Evolutionary conservation across 2,888 invertebrate species (phyloP), one percentile per base, ranked within the genome.

Genomic region (Orchestes rusci): DNA sequence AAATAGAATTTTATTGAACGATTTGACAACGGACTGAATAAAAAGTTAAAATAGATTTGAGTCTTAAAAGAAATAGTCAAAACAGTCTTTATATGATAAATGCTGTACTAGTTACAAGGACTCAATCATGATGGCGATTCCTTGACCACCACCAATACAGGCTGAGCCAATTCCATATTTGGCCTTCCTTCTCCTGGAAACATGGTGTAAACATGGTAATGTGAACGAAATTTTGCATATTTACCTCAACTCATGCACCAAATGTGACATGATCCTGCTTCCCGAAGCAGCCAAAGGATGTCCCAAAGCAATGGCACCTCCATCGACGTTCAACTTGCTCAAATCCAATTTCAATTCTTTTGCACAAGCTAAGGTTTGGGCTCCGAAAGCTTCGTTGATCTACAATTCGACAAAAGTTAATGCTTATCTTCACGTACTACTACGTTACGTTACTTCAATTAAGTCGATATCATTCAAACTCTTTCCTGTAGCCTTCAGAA

Each of bases 321-420:
- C 96, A 70, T 92, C 85, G 13, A 93, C 84, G 69, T 99, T 99
- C 56, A 95, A 71, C 65, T 90, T 94, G 53, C 81, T 80, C 48
- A 82, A 68, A 66, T 97, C 91, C 48, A 99, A 68, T 51, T 84
- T 81, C 35, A 99, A 73, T 37, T 89, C 93, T 62, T 91, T 90
- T 35, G 83, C 85, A 57, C 96, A 96, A 1, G 97, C 83, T 40
- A 99, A 71, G 2, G 89, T 87, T 71, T 99, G 99, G 0, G 95
- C 87, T 33, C 83, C 92, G 74, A 99, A 99, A 0, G 99, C 99
- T 71, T 99, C 99, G 71, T 99, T 99, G 56, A 97, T 93, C 92
- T 94, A 47, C 34, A n/a, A n/a, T n/a, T n/a, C n/a, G n/a, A 48
- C 44, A n/a, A n/a, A n/a, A n/a, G n/a, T n/a, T n/a, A n/a, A n/a